Conservation (phyloP, 2,888 invertebrate genomes). For the Melipona bicolor region DNA sequence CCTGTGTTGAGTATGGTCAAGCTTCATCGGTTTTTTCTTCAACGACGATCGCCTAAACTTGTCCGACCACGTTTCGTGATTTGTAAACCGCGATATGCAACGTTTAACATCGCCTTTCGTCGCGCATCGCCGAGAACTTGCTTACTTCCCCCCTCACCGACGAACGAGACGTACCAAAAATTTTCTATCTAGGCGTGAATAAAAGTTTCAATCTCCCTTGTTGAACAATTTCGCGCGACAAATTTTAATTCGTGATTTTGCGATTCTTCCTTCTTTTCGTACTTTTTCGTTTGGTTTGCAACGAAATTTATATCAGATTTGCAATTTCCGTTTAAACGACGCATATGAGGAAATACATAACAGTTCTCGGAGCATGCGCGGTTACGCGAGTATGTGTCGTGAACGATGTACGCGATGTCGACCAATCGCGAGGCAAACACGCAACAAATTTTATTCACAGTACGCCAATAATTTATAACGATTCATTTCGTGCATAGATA, state of each 20-base stretch:
- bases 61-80: constrained; percentile 56
- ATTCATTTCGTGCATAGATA: background rate
- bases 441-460: constrained; percentile 8
- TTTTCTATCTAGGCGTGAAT: background rate
- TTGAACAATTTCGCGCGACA: background rate
- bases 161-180: constrained; percentile 1
- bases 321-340: constrained; percentile 37
- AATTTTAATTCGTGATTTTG: background rate
- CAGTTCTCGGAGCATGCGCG: constrained; percentile 31
- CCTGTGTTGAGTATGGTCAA: constrained; percentile 62
- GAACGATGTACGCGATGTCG: background rate
- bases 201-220: background rate
- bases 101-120: constrained; percentile 63
- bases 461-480: background rate
- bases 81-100: constrained; percentile 62
- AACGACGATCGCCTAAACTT: constrained; percentile 38
- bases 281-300: background rate
- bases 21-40: constrained; percentile 44
- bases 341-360: constrained; percentile 9
- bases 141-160: constrained; percentile 21
- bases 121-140: constrained; percentile 26
- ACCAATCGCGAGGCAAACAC: constrained; percentile 27
- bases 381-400: background rate
- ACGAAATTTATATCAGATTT: constrained; percentile 7
- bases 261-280: background rate